Evolutionary conservation across 2,797 vertebrate genomes (phyloP), one percentile per base, ranked within the genome.

Genomic region (Presbytis comata): DNA sequence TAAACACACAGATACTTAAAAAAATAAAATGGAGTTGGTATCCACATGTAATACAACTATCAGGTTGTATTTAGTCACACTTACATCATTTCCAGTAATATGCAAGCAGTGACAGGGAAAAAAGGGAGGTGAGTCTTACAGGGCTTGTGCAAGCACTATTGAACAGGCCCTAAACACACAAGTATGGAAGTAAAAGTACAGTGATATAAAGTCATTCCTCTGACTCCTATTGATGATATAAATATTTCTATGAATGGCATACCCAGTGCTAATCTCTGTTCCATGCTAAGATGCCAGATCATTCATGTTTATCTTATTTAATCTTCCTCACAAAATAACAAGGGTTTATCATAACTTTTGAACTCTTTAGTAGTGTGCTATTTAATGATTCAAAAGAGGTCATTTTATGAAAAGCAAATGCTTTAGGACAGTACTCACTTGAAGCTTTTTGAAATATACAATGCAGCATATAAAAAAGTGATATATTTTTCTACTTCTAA

Each of bases 371-470:
- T n/a, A 24, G 39, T n/a, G n/a, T 17, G 46, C 92, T n/a, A n/a
- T 67, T n/a, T 39, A 36, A 36, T 79, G 61, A 64, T 57, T 97
- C 55, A 78, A 89, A n/a, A 92, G 80, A 97, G 86, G n/a, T 21
- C 39, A 72, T 92, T 79, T 80, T 44, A 50, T 53, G 57, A 64
- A 89, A 79, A 76, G 57, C 2, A 11, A 94, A 61, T 53, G 30
- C 24, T 53, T 64, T 72, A 57, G 78, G 78, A 26, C 14, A 19
- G 44, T 48, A 92, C 70, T 95, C 67, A 55, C 39, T 53, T 48
- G 36, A 83, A 94, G 53, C 22, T 64, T 82, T 92, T 48, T 78
- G 39, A 95, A 93, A 92, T 53, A 85, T 8, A 85, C 67, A 90
- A 46, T 39, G 13, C 90, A 72, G 88, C 5, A 2, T n/a, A 78